Evolutionary conservation across 37 sponge, comb jelly and placozoan species (phyloP).

Genomic region (Spongilla lacustris): DNA sequence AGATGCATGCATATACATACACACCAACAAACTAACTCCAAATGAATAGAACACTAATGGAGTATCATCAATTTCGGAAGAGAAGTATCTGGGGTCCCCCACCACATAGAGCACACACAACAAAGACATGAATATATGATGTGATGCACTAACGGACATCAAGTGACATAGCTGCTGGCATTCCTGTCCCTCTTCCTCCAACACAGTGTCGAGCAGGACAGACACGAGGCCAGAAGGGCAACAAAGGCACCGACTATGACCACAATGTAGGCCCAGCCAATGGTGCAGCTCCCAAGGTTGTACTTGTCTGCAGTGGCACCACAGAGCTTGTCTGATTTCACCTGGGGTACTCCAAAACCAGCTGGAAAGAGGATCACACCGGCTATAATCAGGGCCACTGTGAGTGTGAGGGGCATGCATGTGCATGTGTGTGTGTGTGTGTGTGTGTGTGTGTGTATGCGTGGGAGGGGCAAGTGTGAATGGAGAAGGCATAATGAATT

Average conservation of each 20-base stretch:
- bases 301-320: conserved; percentile 29
- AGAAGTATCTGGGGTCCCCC: background rate
- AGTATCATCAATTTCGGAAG: background rate
- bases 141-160: background rate
- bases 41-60: background rate
- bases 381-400: conserved; percentile 50
- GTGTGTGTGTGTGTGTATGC: background rate
- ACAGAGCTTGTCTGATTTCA: conserved; percentile 29
- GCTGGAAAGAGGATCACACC: conserved; percentile 66
- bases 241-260: conserved; percentile 57
- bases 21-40: background rate
- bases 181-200: conserved; percentile 47
- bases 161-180: background rate
- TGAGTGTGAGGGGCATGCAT: background rate
- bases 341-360: conserved; percentile 44
- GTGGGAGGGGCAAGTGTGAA: no score
- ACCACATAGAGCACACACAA: background rate
- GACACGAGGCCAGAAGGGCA: conserved; percentile 33
- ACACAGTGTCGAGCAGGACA: conserved; percentile 71
- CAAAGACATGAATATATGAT: background rate
- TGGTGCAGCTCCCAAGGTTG: conserved; percentile 30
- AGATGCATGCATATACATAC: background rate
- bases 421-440: no score
- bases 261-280: conserved; percentile 80
- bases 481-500: no score